Base-by-base conservation (phyloP, 2,113 vertebrate species). In the Phasianus colchicus region DNA sequence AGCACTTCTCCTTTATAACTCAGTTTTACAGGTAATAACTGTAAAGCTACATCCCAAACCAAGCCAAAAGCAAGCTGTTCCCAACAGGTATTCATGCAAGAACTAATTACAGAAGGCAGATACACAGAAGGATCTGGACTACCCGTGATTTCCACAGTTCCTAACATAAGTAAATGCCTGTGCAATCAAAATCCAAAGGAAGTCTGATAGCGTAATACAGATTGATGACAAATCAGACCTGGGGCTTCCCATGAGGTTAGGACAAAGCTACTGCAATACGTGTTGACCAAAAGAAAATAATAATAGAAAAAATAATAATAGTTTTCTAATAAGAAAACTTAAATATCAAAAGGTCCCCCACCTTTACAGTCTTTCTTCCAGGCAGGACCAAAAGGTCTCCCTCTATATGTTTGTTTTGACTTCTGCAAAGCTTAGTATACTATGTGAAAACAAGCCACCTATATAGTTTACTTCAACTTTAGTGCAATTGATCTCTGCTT, bases 311-410 rank as follows among this genome's bases (percentile, higher is more conserved):
- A 38, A 38, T 38, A 38, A 38, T 38, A 38, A 38, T 38, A 38
- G 38, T 38, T 38, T 38, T 38, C 89, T 94, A 96, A 97, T 97
- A 90, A 88, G 88, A 93, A 95, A 96, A 96, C 90, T 92, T 85
- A 96, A 97, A 96, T 86, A 96, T 48, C 96, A 96, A 93, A 88
- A 96, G 92, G 94, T 95, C 92, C 65, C 91, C 96, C 96, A 92
- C 86, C 86, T 52, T 78, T 45, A 2, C 38, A 83, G 78, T 76
- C 90, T 92, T 90, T 91, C 72, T 75, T 74, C 4, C 5, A 91
- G 83, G 87, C 25, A 15, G 90, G 86, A 92, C 79, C 70, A 89
- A 92, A 97, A 95, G 97, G 96, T 97, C 84, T 89, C 58, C 50
- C 84, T 40, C 60, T 55, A 7, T 25, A 43, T 58, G 80, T 60